phyloP scores from a whole-genome alignment of 1,140 invertebrate species.

The Ephestia elutella region DNA sequence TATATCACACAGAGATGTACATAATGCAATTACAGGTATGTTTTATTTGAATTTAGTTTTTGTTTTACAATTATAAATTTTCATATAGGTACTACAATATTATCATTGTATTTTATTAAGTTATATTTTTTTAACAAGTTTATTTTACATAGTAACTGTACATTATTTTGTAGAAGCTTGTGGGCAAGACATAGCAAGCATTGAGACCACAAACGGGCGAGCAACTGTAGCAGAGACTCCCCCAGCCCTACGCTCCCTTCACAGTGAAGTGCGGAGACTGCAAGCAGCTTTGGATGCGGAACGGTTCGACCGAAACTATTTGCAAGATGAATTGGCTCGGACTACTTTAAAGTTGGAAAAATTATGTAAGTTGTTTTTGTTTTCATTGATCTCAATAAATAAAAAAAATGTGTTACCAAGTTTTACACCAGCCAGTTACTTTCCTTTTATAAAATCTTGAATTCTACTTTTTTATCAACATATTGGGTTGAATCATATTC shows the following conservation, averaged over 20 bases:
- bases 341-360: slow-evolving; percentile 53
- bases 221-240: slow-evolving; percentile 47
- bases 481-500: too few relatives aligned
- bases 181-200: slow-evolving; percentile 32
- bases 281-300: slow-evolving; percentile 62
- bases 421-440: too few relatives aligned
- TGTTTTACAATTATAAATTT: too few relatives aligned
- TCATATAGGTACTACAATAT: too few relatives aligned
- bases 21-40: slow-evolving; percentile 56
- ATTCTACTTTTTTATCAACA: too few relatives aligned
- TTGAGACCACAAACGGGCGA: slow-evolving; percentile 7
- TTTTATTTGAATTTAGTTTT: background rate
- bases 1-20: slow-evolving; percentile 45
- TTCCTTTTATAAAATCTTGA: too few relatives aligned
- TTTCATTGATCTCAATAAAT: background rate
- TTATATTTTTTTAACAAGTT: too few relatives aligned
- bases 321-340: slow-evolving; percentile 58
- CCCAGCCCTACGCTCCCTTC: slow-evolving; percentile 52
- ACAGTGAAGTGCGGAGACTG: slow-evolving; percentile 51
- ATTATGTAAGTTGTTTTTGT: slow-evolving; percentile 36
- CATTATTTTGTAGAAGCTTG: slow-evolving; percentile 45
- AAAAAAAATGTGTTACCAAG: too few relatives aligned
- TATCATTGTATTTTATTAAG: too few relatives aligned
- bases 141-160: too few relatives aligned
- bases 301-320: slow-evolving; percentile 55